Conservation (phyloP, 2,888 invertebrate species). For the Melinaea menophilus region DNA sequence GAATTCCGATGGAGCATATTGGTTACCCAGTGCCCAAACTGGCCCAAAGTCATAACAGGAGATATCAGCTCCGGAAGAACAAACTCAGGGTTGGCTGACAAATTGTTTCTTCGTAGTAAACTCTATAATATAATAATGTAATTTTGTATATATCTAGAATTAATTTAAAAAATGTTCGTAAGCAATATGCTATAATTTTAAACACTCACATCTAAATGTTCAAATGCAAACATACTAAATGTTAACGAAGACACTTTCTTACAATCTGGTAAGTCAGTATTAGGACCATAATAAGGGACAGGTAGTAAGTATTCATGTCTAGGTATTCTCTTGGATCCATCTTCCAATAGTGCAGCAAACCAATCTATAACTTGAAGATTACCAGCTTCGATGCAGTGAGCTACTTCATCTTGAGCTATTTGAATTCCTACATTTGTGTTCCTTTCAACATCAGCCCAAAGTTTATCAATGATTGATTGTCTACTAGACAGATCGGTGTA, state of each 20-base stretch:
- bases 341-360: slow-evolving; percentile 79
- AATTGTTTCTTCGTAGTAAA: slow-evolving; percentile 55
- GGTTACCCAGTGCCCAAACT: slow-evolving; percentile 80
- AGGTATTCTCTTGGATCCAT: slow-evolving; percentile 69
- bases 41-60: slow-evolving; percentile 54
- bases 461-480: slow-evolving; percentile 80
- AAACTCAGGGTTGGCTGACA: slow-evolving; percentile 51
- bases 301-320: slow-evolving; percentile 46
- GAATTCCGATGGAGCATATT: slow-evolving; percentile 80
- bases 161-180: no score
- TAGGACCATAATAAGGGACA: slow-evolving; percentile 42
- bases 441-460: slow-evolving; percentile 77
- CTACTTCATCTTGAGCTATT: slow-evolving; percentile 74
- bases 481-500: slow-evolving; percentile 80
- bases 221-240: slow-evolving; percentile 68
- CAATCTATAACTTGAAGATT: slow-evolving; percentile 83
- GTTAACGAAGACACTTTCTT: slow-evolving; percentile 74
- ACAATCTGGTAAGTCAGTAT: slow-evolving; percentile 79
- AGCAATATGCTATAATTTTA: no score
- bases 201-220: slow-evolving; percentile 61
- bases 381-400: slow-evolving; percentile 81
- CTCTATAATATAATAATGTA: slow-evolving; percentile 45
- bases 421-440: slow-evolving; percentile 80
- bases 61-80: slow-evolving; percentile 48
- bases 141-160: neutral